A percentile compares a stretch with the other conserved stretches of the same genome.
Evolutionary conservation across 1,140 invertebrate species (phyloP).

Genomic region (honey bee (Apis mellifera)): DNA sequence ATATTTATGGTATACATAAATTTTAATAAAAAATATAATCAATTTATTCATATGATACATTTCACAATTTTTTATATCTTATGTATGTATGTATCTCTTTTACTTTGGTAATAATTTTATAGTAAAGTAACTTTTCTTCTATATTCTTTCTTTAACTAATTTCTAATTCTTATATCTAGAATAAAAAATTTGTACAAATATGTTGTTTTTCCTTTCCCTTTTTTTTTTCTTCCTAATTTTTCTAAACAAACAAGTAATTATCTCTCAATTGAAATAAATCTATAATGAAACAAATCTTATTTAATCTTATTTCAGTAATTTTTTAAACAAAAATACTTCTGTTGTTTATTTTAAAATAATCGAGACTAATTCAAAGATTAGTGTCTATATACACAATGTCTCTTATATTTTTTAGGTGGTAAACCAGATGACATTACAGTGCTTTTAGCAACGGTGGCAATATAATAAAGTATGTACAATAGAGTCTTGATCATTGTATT

Average conservation of each 20-base stretch:
- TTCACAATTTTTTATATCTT: slow-evolving; percentile 34
- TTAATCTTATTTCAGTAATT: not conserved
- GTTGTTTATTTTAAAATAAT: not conserved
- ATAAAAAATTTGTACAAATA: slow-evolving; percentile 18
- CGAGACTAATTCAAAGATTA: slow-evolving; percentile 5
- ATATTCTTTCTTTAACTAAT: slow-evolving; percentile 12
- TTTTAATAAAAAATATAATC: slow-evolving; percentile 44
- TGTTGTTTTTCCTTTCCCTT: not conserved
- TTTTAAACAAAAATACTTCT: not conserved
- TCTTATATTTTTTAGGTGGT: slow-evolving; percentile 87
- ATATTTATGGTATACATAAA: not conserved
- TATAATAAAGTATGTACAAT: slow-evolving; percentile 82
- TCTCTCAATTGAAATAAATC: not conserved
- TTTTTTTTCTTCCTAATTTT: not conserved
- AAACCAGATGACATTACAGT: slow-evolving; percentile 99
- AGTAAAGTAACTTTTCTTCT: not conserved
- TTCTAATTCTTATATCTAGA: slow-evolving; percentile 19
- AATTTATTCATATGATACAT: slow-evolving; percentile 42
- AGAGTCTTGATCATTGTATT: slow-evolving; percentile 79
- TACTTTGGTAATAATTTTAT: slow-evolving; percentile 30
- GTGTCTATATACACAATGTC: slow-evolving; percentile 11
- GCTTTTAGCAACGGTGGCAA: slow-evolving; percentile 93
- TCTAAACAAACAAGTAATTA: not conserved
- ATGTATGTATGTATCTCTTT: slow-evolving; percentile 12
- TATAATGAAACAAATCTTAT: not conserved